Percentiles rank a stretch among this genome's conserved stretches.
phyloP scores from a whole-genome alignment of 2,888 invertebrate species.

The Sminthurinus aureus region DNA sequence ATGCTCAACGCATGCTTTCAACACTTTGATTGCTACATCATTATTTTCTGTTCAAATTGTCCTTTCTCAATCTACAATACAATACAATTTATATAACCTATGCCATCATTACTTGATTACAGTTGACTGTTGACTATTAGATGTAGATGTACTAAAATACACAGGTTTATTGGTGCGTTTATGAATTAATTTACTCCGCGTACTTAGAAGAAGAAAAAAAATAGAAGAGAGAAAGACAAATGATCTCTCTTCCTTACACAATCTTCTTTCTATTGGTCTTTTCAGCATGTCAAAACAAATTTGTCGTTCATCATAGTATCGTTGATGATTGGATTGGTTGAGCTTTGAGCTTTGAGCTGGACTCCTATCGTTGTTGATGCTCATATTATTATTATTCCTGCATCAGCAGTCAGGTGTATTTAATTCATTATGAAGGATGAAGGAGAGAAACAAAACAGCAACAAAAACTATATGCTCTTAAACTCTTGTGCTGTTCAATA shows the following conservation, averaged over 20 bases:
- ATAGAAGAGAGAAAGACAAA: too few species aligned
- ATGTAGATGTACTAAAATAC: neutral
- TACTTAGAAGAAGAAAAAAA: neutral
- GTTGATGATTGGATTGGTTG: neutral
- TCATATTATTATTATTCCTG: neutral
- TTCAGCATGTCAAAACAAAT: neutral
- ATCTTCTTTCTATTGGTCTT: neutral
- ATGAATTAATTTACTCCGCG: neutral
- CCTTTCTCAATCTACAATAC: neutral
- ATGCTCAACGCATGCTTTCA: too few species aligned
- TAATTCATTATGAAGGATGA: neutral
- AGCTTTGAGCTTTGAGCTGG: neutral
- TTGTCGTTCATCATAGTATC: neutral
- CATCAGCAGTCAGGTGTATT: neutral
- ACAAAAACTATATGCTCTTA: too few species aligned
- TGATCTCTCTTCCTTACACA: neutral
- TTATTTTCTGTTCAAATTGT: too few species aligned
- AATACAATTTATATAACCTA: neutral
- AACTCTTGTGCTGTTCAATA: too few species aligned
- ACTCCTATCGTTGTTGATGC: too few species aligned
- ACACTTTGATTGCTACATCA: too few species aligned
- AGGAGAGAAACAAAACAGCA: neutral
- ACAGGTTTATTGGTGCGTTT: neutral
- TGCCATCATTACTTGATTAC: neutral
- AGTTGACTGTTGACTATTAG: too few species aligned